Conservation (phyloP, 2,797 vertebrate genomes). For the Muscicapa striata region DNA sequence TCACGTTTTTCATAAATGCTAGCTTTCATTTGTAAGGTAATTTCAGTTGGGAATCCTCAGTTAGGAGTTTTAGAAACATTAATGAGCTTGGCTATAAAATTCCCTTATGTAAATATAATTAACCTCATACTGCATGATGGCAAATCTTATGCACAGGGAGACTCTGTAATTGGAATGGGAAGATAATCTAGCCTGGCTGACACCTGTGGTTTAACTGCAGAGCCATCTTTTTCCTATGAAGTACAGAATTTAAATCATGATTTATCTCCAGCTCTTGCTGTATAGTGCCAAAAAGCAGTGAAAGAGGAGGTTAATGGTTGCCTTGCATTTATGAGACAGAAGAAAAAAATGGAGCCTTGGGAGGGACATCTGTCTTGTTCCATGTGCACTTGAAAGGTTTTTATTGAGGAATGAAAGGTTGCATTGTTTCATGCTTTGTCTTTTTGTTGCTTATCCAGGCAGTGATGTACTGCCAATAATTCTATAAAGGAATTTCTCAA, state of each 20-base stretch:
- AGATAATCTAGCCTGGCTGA: background rate
- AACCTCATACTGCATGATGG: background rate
- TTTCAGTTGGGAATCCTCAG: background rate
- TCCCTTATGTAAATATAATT: background rate
- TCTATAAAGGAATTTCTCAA: slow-evolving; percentile 24
- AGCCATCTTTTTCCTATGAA: background rate
- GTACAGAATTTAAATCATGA: background rate
- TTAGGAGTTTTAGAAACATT: background rate
- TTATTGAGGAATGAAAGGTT: slow-evolving; percentile 51
- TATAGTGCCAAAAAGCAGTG: background rate
- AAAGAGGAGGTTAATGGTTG: slow-evolving; percentile 25
- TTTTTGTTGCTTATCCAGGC: slow-evolving; percentile 30
- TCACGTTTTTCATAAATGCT: background rate
- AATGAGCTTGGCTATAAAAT: background rate
- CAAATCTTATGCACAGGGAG: background rate
- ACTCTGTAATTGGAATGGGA: background rate
- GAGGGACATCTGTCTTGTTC: slow-evolving; percentile 47
- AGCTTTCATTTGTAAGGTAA: background rate
- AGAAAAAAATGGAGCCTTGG: slow-evolving; percentile 12
- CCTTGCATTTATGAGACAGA: slow-evolving; percentile 31
- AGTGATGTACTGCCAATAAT: slow-evolving; percentile 47
- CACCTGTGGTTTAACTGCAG: background rate
- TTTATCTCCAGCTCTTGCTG: background rate
- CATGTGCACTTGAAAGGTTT: slow-evolving; percentile 29
- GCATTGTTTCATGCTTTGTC: background rate